These are phyloP conservation scores for Turnix velox DNA, from an alignment of 2,113 vertebrate genomes.

Conservation along the genomic window DNA sequence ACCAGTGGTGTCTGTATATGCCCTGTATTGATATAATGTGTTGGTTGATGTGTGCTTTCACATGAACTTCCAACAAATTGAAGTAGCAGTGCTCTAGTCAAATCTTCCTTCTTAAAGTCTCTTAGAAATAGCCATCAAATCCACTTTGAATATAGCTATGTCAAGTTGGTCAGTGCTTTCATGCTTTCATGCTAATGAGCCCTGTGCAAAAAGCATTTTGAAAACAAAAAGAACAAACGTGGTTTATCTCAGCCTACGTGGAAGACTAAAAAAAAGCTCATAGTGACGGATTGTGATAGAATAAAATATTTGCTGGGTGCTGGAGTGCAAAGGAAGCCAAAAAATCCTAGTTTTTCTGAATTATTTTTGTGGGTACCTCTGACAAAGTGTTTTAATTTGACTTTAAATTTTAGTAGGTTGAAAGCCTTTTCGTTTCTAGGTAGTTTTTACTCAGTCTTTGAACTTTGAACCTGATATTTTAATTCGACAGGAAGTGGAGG, in stretches of 20 bases:
- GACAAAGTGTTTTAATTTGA: background rate
- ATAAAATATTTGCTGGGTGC: background rate
- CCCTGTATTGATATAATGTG: background rate
- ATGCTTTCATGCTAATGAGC: background rate
- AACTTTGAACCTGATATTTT: background rate
- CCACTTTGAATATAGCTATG: background rate
- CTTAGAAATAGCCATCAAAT: background rate
- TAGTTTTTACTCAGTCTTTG: background rate
- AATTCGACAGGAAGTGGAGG: background rate
- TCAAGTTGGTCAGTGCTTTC: background rate
- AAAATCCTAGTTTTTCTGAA: background rate
- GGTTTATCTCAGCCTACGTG: background rate
- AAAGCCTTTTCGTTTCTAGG: background rate
- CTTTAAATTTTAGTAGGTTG: background rate
- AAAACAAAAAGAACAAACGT: background rate
- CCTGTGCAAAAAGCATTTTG: background rate
- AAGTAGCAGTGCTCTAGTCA: background rate
- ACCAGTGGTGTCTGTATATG: background rate
- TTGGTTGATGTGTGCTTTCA: background rate
- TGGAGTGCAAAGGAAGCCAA: background rate
- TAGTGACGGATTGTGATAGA: background rate
- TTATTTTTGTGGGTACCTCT: background rate
- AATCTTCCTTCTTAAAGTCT: background rate
- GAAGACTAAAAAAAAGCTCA: background rate
- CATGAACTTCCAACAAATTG: background rate